Evolutionary conservation across 2,888 invertebrate species (phyloP), one percentile per base, ranked within the genome.

Genomic region (Sarcophaga carnaria): DNA sequence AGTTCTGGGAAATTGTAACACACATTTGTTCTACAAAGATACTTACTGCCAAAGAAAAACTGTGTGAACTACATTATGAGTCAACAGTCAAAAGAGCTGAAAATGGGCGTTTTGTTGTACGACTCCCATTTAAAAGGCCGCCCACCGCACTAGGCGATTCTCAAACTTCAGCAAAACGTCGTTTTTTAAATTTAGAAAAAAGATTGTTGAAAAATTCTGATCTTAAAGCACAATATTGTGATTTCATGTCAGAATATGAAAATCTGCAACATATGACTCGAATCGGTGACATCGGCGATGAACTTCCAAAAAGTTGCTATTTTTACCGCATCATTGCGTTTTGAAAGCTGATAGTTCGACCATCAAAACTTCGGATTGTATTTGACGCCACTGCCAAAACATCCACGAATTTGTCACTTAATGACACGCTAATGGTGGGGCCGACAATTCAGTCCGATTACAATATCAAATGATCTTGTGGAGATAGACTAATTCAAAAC

Each of bases 311-410:
- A 22, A 64, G 25, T 20, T 12, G 4, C 25, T 75, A 75, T 78
- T 20, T 47, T 69, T 90, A 37, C 90, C 90, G 4, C 89, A 90
- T 72, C 89, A 89, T 67, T 86, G 88, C 0, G 90, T 90, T 1
- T 11, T 75, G 1, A 86, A 88, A 20, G 85, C 79, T 11, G 88
- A 89, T 80, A 90, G 90, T 81, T 89, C 71, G 17, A 27, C 67
- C 14, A 85, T 81, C 0, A 90, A 90, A 90, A 83, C 11, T 90
- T 0, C 71, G 90, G 8, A 25, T 90, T 4, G 90, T 91, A 1
- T 90, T 90, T 70, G 91, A 91, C 63, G 90, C 90, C 2, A 86
- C 76, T n/a, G 75, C 89, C 90, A 8, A 89, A 89, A 0, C 88
- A 89, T 76, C 76, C 0, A 47, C 80, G 74, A 14, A 88, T 74